Percentiles rank a stretch among this genome's conserved stretches.
These are phyloP conservation scores for Leptinotarsa undecemlineata DNA, from an alignment of 1,140 invertebrate genomes.

Conservation along the genomic window DNA sequence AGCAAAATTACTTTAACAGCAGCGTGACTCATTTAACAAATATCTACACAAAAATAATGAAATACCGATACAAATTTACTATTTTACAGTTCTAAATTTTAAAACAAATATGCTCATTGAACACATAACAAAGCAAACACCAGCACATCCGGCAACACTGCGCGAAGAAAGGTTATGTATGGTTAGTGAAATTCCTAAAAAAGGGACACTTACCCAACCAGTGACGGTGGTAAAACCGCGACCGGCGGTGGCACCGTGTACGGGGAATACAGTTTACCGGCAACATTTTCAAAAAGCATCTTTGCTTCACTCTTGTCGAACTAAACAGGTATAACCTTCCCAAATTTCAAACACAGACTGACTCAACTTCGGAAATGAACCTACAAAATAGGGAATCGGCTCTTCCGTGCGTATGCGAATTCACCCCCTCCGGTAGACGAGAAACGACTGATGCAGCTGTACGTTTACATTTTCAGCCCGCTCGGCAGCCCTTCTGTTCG, in stretches of 20 bases:
- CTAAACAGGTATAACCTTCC: background rate
- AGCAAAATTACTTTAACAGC: no score
- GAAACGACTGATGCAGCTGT: conserved; percentile 35
- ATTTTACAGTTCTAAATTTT: no score
- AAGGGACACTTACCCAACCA: conserved; percentile 39
- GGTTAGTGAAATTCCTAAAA: background rate
- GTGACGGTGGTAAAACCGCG: conserved; percentile 39
- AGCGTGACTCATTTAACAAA: no score
- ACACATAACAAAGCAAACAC: background rate
- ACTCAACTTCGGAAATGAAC: background rate
- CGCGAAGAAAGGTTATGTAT: conserved; percentile 24
- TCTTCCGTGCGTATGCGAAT: conserved; percentile 15
- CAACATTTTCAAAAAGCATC: conserved; percentile 46
- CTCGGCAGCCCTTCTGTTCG: conserved; percentile 30
- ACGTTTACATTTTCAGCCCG: conserved; percentile 21
- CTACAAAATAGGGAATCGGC: conserved; percentile 11
- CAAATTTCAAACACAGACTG: conserved; percentile 20
- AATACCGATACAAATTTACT: no score
- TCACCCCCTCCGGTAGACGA: conserved; percentile 22
- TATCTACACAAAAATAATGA: no score
- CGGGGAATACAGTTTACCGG: conserved; percentile 40
- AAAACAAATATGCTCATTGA: no score
- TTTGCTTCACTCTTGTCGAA: background rate
- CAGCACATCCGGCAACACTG: conserved; percentile 22
- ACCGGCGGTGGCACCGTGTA: conserved; percentile 47